Evolutionary conservation across 2,888 invertebrate genomes (phyloP).

Genomic region (Cerceris ruficornis): DNA sequence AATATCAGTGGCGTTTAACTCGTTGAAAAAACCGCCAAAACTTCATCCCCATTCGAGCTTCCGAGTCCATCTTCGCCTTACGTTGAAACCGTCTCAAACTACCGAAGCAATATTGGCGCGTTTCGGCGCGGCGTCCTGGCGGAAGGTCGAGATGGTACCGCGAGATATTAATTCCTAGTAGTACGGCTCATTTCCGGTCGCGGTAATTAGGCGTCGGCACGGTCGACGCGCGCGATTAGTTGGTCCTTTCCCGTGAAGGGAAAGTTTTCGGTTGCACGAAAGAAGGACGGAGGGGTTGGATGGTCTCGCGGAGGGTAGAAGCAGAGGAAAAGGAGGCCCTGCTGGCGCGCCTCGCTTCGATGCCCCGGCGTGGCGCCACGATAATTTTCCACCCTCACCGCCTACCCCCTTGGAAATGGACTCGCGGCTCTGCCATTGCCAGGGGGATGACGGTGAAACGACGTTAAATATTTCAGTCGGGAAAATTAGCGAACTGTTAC

Average conservation of each 20-base stretch:
- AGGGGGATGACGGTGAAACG: conserved; percentile 22
- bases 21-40: too few species aligned
- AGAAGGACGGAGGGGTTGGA: conserved; percentile 7
- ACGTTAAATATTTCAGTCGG: conserved; percentile 58
- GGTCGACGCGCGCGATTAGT: conserved; percentile 47
- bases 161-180: conserved; percentile 57
- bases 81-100: too few species aligned
- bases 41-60: too few species aligned
- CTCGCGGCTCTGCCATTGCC: conserved; percentile 28
- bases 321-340: not conserved
- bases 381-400: conserved; percentile 59
- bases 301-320: too few species aligned
- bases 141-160: conserved; percentile 8
- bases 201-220: conserved; percentile 68
- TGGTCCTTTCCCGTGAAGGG: conserved; percentile 18
- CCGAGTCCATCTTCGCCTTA: too few species aligned
- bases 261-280: conserved; percentile 33
- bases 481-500: conserved; percentile 60
- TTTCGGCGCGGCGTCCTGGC: too few species aligned
- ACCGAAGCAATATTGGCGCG: too few species aligned
- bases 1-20: too few species aligned
- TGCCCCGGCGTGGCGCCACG: conserved; percentile 61
- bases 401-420: conserved; percentile 52
- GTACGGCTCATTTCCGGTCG: conserved; percentile 66
- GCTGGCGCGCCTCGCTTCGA: conserved; percentile 35